Conservation (phyloP, 1,140 invertebrate species). For the Coenobita brevimanus region DNA sequence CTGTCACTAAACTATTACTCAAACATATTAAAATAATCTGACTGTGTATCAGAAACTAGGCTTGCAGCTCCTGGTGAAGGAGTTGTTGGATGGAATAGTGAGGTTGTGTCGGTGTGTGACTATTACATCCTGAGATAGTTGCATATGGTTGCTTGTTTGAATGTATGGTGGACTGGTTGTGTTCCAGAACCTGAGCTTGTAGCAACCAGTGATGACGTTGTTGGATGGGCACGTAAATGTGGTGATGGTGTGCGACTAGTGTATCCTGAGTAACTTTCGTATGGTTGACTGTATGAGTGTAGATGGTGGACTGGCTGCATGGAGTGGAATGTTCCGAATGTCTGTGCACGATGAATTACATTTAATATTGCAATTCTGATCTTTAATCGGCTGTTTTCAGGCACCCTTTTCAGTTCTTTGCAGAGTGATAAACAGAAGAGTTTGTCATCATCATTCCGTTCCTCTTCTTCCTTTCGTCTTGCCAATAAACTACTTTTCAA, state of each 20-base stretch:
- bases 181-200: not conserved
- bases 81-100: not conserved
- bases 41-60: not conserved
- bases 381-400: conserved; percentile 9
- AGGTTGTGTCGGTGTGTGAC: not conserved
- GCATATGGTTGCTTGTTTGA: not conserved
- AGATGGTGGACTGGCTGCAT: not conserved
- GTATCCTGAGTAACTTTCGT: not conserved
- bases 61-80: not conserved
- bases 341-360: conserved; percentile 20
- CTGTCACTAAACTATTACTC: not conserved
- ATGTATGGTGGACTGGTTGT: conserved; percentile 20
- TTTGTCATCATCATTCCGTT: conserved; percentile 14
- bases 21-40: not conserved
- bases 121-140: not conserved
- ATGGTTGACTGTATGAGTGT: conserved; percentile 8
- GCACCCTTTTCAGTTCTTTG: conserved; percentile 36
- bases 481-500: no score
- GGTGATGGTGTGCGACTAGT: not conserved
- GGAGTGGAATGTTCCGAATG: not conserved
- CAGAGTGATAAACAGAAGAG: conserved; percentile 31
- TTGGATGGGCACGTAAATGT: not conserved
- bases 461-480: no score
- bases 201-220: not conserved
- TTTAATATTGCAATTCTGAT: conserved; percentile 12